These are phyloP conservation scores for Diadophis punctatus DNA, from an alignment of 2,113 vertebrate species.

Conservation along the genomic window DNA sequence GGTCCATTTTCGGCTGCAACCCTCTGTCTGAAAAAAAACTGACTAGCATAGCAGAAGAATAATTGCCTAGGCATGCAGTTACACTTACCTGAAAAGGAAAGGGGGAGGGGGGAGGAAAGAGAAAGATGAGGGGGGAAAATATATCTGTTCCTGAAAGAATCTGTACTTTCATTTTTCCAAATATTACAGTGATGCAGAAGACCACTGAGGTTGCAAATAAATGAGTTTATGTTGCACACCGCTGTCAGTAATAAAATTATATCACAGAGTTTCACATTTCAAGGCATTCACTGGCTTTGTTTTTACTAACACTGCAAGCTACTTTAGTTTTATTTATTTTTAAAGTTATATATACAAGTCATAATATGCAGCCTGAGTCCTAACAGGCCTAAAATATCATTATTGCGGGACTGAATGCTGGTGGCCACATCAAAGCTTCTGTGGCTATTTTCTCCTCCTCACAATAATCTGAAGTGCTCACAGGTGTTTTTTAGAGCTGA, in stretches of 20 bases:
- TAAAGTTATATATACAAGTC: neutral
- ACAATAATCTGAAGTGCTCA: neutral
- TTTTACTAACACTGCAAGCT: slow-evolving; percentile 7
- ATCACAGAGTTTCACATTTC: slow-evolving; percentile 23
- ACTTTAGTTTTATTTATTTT: neutral
- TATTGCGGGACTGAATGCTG: neutral
- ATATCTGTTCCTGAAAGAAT: neutral
- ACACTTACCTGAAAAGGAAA: neutral
- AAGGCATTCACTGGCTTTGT: slow-evolving; percentile 16
- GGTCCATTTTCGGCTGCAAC: too few relatives aligned
- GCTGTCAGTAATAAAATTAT: slow-evolving; percentile 30
- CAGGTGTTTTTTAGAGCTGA: neutral
- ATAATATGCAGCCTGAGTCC: neutral
- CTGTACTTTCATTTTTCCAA: neutral
- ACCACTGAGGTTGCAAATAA: neutral
- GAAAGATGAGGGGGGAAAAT: neutral
- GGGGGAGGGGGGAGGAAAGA: neutral
- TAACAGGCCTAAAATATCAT: slow-evolving; percentile 2
- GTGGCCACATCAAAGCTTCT: neutral
- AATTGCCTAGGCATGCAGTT: neutral
- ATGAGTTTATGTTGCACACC: neutral
- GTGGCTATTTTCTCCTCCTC: neutral
- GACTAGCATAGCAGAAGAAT: neutral
- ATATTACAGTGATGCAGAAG: neutral
- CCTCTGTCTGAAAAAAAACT: neutral